Conservation (phyloP, 1,140 invertebrate genomes). For the Bombus picipes region DNA sequence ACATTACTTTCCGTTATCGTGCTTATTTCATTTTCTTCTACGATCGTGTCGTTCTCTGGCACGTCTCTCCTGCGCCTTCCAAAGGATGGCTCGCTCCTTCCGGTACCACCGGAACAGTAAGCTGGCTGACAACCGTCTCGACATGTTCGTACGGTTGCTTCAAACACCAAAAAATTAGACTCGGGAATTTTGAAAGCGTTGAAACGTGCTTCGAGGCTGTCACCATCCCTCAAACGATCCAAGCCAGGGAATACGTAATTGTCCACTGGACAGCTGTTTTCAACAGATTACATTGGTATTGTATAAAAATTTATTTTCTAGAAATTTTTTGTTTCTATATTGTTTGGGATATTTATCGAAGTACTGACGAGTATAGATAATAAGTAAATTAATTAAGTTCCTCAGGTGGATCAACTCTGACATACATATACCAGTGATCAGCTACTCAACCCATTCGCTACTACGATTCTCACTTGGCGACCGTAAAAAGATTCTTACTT, state of each 20-base stretch:
- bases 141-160: conserved; percentile 94
- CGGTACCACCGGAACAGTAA: conserved; percentile 89
- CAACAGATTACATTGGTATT: conserved; percentile 17
- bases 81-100: conserved; percentile 91
- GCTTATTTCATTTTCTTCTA: conserved; percentile 58
- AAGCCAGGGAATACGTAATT: conserved; percentile 95
- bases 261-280: conserved; percentile 92
- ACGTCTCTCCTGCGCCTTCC: conserved; percentile 87
- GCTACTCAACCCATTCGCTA: too few species aligned
- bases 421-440: not conserved
- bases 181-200: conserved; percentile 98
- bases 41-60: conserved; percentile 64
- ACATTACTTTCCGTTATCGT: conserved; percentile 48
- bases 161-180: conserved; percentile 96
- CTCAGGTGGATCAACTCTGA: not conserved
- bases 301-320: not conserved
- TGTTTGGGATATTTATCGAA: not conserved
- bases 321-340: not conserved
- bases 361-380: too few species aligned
- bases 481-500: too few species aligned
- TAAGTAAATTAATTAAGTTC: not conserved
- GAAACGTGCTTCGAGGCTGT: conserved; percentile 94
- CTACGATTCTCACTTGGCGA: too few species aligned
- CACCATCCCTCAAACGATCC: conserved; percentile 92
- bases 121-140: conserved; percentile 94